phyloP scores from a whole-genome alignment of 2,113 vertebrate species.

The Irena cyanogastra region DNA sequence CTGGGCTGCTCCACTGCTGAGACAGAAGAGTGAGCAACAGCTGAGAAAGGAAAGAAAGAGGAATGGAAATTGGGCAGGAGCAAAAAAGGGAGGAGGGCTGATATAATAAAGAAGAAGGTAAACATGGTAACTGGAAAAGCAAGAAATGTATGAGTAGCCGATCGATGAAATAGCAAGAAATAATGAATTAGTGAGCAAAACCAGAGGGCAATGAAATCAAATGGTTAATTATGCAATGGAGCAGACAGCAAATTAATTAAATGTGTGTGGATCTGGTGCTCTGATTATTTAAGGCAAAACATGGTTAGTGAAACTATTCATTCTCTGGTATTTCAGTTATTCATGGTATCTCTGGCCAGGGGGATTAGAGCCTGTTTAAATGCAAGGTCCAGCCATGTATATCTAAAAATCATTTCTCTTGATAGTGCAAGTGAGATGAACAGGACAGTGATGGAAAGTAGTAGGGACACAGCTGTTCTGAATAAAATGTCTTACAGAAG shows the following conservation, averaged over 20 bases:
- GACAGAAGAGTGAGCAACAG: background rate
- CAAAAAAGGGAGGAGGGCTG: background rate
- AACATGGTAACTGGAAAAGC: background rate
- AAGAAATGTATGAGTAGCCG: background rate
- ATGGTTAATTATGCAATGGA: background rate
- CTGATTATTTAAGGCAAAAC: conserved; percentile 43
- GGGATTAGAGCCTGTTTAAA: conserved; percentile 19
- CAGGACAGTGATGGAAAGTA: background rate
- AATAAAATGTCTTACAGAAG: background rate
- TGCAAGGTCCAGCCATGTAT: background rate
- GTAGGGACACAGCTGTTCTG: background rate
- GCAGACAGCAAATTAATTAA: conserved; percentile 32
- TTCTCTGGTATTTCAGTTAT: conserved; percentile 49
- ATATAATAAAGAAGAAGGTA: background rate
- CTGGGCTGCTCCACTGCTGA: background rate
- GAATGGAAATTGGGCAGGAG: background rate
- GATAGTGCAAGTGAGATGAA: background rate
- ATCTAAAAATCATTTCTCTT: conserved; percentile 7
- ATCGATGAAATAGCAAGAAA: background rate
- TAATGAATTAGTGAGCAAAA: conserved; percentile 33
- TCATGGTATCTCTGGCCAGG: background rate
- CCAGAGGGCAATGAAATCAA: background rate
- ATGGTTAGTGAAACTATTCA: conserved; percentile 5
- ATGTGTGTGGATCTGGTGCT: background rate
- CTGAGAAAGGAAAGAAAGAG: background rate